Evolutionary conservation across 2,888 invertebrate genomes (phyloP).

Genomic region (Rhamnusium bicolor): DNA sequence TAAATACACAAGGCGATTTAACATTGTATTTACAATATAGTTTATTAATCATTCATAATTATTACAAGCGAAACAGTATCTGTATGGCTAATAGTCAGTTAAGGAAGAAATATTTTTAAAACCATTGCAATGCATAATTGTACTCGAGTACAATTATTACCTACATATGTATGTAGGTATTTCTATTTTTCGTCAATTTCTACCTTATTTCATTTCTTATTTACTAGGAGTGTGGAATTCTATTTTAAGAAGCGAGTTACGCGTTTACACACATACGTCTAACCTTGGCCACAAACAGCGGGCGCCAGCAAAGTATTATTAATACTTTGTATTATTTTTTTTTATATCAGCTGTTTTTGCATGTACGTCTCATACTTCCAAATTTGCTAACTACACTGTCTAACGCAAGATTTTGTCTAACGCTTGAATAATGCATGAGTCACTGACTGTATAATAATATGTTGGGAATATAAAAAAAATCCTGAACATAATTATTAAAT

Average conservation of each 20-base stretch:
- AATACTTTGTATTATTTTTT: slow-evolving; percentile 49
- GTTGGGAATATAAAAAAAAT: no score
- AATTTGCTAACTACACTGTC: slow-evolving; percentile 17
- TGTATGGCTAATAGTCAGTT: no score
- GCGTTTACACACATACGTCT: slow-evolving; percentile 55
- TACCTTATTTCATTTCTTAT: background rate
- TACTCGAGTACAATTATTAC: no score
- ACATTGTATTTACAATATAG: no score
- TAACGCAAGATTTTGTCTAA: no score
- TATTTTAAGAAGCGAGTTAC: slow-evolving; percentile 62
- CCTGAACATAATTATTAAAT: no score
- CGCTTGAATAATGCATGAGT: background rate
- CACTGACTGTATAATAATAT: background rate
- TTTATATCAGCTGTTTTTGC: slow-evolving; percentile 52
- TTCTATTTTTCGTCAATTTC: slow-evolving; percentile 1
- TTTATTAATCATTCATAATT: no score
- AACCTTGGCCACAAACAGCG: slow-evolving; percentile 63
- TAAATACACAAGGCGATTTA: no score
- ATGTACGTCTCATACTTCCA: slow-evolving; percentile 3
- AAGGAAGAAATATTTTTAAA: no score
- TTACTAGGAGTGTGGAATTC: slow-evolving; percentile 49
- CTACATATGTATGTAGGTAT: no score
- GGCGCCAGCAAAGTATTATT: slow-evolving; percentile 55
- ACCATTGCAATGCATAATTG: no score
- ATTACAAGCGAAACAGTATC: no score